phyloP scores from a whole-genome alignment of 2,113 vertebrate genomes.

The Hemichromis elongatus region DNA sequence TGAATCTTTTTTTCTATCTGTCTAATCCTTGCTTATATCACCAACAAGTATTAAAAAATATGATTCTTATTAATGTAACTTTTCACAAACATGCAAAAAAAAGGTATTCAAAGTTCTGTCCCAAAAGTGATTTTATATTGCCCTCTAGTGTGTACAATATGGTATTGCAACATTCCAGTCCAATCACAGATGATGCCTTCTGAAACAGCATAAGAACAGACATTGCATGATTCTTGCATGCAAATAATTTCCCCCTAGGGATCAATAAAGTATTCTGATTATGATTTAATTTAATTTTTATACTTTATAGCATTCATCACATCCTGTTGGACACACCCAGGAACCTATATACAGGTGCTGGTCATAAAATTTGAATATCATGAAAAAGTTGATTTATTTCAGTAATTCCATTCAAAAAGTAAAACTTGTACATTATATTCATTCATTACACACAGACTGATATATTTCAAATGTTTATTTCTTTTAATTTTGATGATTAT shows the following conservation, averaged over 20 bases:
- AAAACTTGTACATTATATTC: too few species aligned
- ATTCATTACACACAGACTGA: too few species aligned
- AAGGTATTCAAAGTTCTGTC: too few species aligned
- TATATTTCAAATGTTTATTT: too few species aligned
- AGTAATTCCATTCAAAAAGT: too few species aligned
- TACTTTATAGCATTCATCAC: not conserved
- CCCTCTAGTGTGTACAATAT: conserved; percentile 35
- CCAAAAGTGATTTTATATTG: not conserved
- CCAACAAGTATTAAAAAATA: not conserved
- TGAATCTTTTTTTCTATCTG: accelerated
- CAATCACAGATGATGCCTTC: accelerated
- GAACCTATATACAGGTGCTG: too few species aligned
- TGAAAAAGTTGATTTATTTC: too few species aligned
- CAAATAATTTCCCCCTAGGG: too few species aligned
- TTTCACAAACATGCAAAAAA: accelerated
- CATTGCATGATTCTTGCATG: not conserved
- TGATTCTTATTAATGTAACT: not conserved
- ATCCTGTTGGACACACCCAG: too few species aligned
- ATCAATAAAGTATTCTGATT: too few species aligned
- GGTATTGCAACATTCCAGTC: not conserved
- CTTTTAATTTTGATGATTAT: too few species aligned
- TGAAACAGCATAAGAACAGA: not conserved
- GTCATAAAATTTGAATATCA: too few species aligned
- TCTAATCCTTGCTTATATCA: accelerated
- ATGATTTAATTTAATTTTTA: not conserved